phyloP scores from a whole-genome alignment of 2,113 vertebrate species.

The Takifugu flavidus region DNA sequence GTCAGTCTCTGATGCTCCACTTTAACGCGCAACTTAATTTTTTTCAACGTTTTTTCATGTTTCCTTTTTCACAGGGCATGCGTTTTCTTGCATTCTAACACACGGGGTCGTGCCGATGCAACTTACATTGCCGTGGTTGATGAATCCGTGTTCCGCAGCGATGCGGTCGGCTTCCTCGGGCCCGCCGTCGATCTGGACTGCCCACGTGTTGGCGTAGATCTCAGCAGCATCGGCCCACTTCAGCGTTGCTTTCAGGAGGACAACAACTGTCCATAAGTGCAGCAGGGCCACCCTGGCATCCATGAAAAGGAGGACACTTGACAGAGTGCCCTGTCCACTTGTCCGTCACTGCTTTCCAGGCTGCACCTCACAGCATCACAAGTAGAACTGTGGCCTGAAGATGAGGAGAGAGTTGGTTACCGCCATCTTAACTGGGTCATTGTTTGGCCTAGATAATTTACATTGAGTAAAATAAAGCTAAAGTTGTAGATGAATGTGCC shows the following conservation, averaged over 20 bases:
- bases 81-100: not conserved
- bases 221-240: constrained; percentile 67
- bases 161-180: constrained; percentile 79
- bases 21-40: not conserved
- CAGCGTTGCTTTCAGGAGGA: constrained; percentile 71
- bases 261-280: constrained; percentile 78
- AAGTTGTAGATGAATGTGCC: constrained; percentile 1
- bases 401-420: constrained; percentile 50
- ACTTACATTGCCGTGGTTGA: constrained; percentile 88
- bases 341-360: constrained; percentile 50
- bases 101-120: not conserved
- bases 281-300: constrained; percentile 72
- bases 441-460: constrained; percentile 19
- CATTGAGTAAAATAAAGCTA: constrained; percentile 19
- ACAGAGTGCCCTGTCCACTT: constrained; percentile 42
- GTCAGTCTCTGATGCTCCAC: not conserved
- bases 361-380: constrained; percentile 55
- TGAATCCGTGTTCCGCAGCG: constrained; percentile 87
- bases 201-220: constrained; percentile 94
- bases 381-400: constrained; percentile 68
- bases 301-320: constrained; percentile 70
- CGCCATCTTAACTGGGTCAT: constrained; percentile 52
- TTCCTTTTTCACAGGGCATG: not conserved
- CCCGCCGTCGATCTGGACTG: constrained; percentile 83
- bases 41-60: no score